Evolutionary conservation across 2,797 vertebrate species (phyloP).

Genomic region (Poeciliopsis infans): DNA sequence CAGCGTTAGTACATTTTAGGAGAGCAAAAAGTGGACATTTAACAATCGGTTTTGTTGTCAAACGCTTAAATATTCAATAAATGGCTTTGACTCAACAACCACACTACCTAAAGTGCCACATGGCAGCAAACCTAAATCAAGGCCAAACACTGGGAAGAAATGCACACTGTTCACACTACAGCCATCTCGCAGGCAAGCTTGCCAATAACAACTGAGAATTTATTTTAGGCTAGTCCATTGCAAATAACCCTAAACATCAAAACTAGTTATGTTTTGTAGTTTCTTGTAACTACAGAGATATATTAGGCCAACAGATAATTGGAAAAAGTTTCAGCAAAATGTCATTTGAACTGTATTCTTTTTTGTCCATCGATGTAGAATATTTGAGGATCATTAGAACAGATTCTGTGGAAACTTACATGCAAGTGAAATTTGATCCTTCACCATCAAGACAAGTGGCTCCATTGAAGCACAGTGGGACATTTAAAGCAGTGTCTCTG

Average conservation of each 20-base stretch:
- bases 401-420: conserved; percentile 73
- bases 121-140: not conserved
- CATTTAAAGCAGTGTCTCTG: conserved; percentile 53
- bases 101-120: not conserved
- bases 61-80: not conserved
- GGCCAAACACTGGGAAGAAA: not conserved
- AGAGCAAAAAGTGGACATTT: not conserved
- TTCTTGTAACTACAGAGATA: not conserved
- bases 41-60: not conserved
- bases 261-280: not conserved
- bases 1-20: not conserved
- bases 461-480: conserved; percentile 81
- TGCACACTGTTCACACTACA: not conserved
- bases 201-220: not conserved
- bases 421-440: conserved; percentile 83
- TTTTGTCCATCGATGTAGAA: not conserved
- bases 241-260: not conserved
- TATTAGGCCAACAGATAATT: conserved; percentile 4
- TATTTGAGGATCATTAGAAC: conserved; percentile 2
- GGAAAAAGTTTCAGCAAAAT: not conserved
- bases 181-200: not conserved
- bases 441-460: conserved; percentile 81
- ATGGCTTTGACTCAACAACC: not conserved
- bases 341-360: not conserved
- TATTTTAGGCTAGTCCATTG: not conserved